Evolutionary conservation across 2,797 vertebrate genomes (phyloP).

Genomic region (Dromococcyx pavoninus): DNA sequence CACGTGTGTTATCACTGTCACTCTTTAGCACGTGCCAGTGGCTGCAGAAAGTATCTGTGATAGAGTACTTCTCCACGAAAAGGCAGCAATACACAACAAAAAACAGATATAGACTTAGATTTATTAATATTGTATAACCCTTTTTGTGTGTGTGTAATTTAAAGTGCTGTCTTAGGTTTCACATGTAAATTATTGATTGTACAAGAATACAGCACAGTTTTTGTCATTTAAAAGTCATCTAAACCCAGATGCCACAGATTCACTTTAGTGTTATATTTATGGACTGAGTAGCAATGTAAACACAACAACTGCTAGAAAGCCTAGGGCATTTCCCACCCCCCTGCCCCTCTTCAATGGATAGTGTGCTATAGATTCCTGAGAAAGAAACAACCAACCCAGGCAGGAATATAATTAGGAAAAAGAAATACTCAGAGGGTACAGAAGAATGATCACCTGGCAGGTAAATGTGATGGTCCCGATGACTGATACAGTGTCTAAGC

Average conservation of each 20-base stretch:
- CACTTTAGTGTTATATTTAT: slow-evolving; percentile 29
- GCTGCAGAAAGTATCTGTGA: neutral
- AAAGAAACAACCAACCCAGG: slow-evolving; percentile 1
- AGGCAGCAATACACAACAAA: neutral
- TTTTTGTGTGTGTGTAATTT: neutral
- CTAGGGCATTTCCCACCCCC: neutral
- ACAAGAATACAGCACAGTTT: neutral
- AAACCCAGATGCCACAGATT: neutral
- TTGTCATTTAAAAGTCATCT: neutral
- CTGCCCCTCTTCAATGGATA: neutral
- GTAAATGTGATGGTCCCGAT: rapidly evolving
- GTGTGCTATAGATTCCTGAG: slow-evolving; percentile 39
- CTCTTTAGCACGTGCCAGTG: neutral
- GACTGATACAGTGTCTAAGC: neutral
- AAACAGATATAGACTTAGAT: neutral
- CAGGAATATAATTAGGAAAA: slow-evolving; percentile 27
- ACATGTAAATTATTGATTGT: slow-evolving; percentile 30
- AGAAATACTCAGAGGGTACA: slow-evolving; percentile 27
- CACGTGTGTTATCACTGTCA: neutral
- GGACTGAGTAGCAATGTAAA: slow-evolving; percentile 6
- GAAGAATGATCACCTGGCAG: slow-evolving; percentile 4
- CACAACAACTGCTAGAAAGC: neutral
- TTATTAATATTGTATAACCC: neutral
- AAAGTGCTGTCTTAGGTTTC: slow-evolving; percentile 2
- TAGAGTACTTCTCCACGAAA: neutral